Percentiles rank a stretch among this genome's conserved stretches.
phyloP scores from a whole-genome alignment of 2,797 vertebrate species.

The Girardinus metallicus region DNA sequence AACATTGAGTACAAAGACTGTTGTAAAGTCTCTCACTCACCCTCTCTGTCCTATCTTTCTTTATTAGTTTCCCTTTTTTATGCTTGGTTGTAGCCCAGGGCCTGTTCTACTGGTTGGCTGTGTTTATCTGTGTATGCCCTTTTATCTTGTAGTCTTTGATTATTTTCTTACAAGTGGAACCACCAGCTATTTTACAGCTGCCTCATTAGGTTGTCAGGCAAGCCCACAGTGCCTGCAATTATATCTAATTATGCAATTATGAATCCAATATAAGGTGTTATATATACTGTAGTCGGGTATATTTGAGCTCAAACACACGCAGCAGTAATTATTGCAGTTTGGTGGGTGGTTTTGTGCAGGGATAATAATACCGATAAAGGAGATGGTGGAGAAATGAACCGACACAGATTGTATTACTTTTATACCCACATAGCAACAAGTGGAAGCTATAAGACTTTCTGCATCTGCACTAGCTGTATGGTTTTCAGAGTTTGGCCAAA shows the following conservation, averaged over 20 bases:
- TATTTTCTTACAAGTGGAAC: conserved; percentile 71
- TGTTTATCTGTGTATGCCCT: conserved; percentile 59
- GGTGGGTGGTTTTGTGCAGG: conserved; percentile 29
- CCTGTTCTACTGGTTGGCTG: conserved; percentile 34
- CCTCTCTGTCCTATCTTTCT: conserved; percentile 23
- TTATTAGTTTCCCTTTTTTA: conserved; percentile 28
- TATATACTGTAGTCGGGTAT: conserved; percentile 49
- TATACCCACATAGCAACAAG: background rate
- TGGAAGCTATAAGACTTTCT: background rate
- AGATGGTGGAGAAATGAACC: conserved; percentile 14
- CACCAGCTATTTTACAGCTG: conserved; percentile 60
- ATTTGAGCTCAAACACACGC: conserved; percentile 38
- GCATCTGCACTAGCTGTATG: background rate
- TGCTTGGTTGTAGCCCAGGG: conserved; percentile 26
- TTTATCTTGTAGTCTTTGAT: conserved; percentile 73
- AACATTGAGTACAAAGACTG: conserved; percentile 48
- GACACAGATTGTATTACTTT: conserved; percentile 13
- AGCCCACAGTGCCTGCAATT: conserved; percentile 71
- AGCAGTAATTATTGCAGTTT: conserved; percentile 51
- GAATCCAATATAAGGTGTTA: conserved; percentile 60
- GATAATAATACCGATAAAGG: conserved; percentile 15
- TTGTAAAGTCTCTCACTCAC: conserved; percentile 33
- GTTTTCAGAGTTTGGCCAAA: background rate
- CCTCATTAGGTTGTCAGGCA: conserved; percentile 71
- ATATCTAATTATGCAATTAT: conserved; percentile 74